Conservation (phyloP, 92 coral and sea anemone species). For the Zoanthus gigantus region DNA sequence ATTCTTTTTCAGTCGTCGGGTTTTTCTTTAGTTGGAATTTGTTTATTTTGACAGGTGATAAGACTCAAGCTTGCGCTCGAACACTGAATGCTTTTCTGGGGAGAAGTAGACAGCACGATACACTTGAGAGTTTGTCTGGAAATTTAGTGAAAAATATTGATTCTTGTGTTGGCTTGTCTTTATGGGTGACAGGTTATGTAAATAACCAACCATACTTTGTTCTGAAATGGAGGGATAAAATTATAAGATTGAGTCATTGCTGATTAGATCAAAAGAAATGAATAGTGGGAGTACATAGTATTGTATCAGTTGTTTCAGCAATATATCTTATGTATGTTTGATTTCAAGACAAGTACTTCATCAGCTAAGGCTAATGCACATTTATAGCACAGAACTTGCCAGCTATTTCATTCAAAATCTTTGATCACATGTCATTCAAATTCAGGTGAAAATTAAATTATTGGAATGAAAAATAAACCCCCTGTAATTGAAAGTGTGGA, state of each 20-base stretch:
- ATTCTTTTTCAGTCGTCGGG: constrained; percentile 10
- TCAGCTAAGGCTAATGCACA: neutral
- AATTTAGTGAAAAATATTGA: constrained; percentile 28
- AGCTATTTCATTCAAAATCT: constrained; percentile 30
- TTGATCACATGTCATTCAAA: constrained; percentile 48
- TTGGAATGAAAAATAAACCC: constrained; percentile 41
- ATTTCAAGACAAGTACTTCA: constrained; percentile 10
- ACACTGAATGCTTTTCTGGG: constrained; percentile 45
- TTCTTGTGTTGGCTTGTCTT: constrained; percentile 42
- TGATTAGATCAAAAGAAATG: constrained; percentile 50
- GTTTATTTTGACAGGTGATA: constrained; percentile 38
- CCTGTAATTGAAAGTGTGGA: neutral
- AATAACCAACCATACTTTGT: constrained; percentile 24
- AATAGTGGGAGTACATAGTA: constrained; percentile 37
- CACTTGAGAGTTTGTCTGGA: constrained; percentile 36
- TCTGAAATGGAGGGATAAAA: constrained; percentile 32
- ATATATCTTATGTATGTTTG: constrained; percentile 40
- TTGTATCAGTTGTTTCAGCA: constrained; percentile 26
- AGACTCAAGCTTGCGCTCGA: constrained; percentile 7
- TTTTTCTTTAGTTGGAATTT: constrained; percentile 46
- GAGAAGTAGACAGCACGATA: constrained; percentile 52
- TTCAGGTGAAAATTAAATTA: constrained; percentile 38
- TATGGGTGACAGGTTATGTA: constrained; percentile 41
- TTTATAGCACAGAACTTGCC: constrained; percentile 18
- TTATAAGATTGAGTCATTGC: constrained; percentile 38